phyloP scores from a whole-genome alignment of 1,140 invertebrate species.

The Maniola jurtina region DNA sequence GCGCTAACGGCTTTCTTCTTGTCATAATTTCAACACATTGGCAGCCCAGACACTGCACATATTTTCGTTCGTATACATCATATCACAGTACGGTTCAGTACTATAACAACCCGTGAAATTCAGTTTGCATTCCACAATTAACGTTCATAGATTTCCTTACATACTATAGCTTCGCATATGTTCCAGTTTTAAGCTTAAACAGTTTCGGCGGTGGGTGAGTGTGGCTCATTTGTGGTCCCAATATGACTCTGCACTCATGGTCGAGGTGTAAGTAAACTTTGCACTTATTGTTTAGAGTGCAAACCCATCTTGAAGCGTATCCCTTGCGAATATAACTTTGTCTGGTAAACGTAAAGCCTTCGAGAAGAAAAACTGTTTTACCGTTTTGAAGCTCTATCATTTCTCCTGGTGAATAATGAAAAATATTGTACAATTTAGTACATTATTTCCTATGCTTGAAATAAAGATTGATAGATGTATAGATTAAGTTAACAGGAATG shows the following conservation, averaged over 20 bases:
- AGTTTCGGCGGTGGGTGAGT: conserved; percentile 23
- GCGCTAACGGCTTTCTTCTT: too few species aligned
- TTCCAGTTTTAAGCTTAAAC: neutral
- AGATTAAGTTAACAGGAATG: too few species aligned
- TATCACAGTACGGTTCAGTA: too few species aligned
- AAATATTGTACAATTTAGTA: neutral
- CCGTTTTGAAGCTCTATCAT: conserved; percentile 30
- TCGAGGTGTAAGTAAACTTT: conserved; percentile 35
- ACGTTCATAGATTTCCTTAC: too few species aligned
- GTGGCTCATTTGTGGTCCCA: conserved; percentile 9
- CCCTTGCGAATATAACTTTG: conserved; percentile 21
- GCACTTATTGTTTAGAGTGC: conserved; percentile 29
- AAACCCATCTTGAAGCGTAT: conserved; percentile 28
- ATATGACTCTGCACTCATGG: conserved; percentile 22
- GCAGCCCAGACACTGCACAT: too few species aligned
- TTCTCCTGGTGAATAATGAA: conserved; percentile 21
- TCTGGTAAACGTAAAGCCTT: conserved; percentile 36
- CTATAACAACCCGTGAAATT: too few species aligned
- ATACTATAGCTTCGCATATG: neutral
- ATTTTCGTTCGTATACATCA: too few species aligned
- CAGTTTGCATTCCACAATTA: too few species aligned
- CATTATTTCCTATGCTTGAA: too few species aligned
- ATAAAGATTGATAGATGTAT: too few species aligned
- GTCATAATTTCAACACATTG: too few species aligned
- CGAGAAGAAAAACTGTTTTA: conserved; percentile 29